Conservation (phyloP, 2,888 invertebrate genomes). For the Sisyra nigra region DNA sequence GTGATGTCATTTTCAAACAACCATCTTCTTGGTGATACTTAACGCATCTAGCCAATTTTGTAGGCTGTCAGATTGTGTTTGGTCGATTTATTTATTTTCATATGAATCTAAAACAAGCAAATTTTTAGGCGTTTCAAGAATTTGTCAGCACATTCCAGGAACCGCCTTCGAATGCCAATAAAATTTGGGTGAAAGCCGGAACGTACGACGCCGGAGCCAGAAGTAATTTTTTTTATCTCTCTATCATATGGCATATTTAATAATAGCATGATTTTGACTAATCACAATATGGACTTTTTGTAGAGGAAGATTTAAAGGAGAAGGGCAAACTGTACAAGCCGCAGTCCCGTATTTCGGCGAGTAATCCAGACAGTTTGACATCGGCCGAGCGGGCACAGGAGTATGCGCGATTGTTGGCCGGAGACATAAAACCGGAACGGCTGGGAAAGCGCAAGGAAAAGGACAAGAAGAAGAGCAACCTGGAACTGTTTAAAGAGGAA, state of each 20-base stretch:
- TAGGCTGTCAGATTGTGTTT: neutral
- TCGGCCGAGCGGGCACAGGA: slow-evolving; percentile 52
- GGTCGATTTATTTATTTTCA: slow-evolving; percentile 3
- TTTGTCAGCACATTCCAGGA: slow-evolving; percentile 96
- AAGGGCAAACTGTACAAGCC: slow-evolving; percentile 89
- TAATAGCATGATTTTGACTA: too few relatives aligned
- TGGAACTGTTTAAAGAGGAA: slow-evolving; percentile 97
- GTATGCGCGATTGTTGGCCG: slow-evolving; percentile 44
- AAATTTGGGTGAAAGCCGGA: slow-evolving; percentile 96
- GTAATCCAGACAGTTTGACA: slow-evolving; percentile 31
- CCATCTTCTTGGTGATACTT: too few relatives aligned
- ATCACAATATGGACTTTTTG: too few relatives aligned
- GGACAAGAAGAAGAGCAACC: slow-evolving; percentile 87
- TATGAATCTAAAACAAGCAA: slow-evolving; percentile 8
- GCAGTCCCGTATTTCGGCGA: slow-evolving; percentile 48
- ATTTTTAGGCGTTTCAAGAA: slow-evolving; percentile 74
- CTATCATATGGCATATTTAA: too few relatives aligned
- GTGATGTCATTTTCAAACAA: too few relatives aligned
- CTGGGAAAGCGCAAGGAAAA: slow-evolving; percentile 53
- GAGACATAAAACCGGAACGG: slow-evolving; percentile 48
- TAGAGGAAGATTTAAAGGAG: slow-evolving; percentile 78
- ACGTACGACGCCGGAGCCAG: slow-evolving; percentile 90
- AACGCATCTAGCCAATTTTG: slow-evolving; percentile 3
- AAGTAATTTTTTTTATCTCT: too few relatives aligned
- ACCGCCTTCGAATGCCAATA: slow-evolving; percentile 55